Evolutionary conservation across 2,888 invertebrate genomes (phyloP).

Genomic region (Rhimphoctona megacephalus): DNA sequence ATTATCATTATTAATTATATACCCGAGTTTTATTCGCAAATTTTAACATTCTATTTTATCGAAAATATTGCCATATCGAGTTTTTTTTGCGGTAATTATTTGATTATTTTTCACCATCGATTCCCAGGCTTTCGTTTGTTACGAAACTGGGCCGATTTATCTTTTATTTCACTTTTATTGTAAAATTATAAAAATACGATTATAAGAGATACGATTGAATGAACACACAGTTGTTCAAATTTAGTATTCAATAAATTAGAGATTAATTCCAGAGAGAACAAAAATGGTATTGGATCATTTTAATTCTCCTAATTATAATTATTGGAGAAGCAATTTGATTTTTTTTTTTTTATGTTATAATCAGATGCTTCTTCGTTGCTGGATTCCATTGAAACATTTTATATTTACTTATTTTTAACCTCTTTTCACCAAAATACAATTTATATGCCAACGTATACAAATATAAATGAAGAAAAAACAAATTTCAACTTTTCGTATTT

Average conservation of each 20-base stretch:
- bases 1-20: conserved; percentile 24
- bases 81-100: neutral
- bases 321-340: neutral
- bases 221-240: no score
- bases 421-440: neutral
- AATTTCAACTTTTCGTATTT: conserved; percentile 10
- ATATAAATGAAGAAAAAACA: neutral
- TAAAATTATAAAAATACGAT: no score
- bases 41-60: neutral
- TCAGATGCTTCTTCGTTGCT: neutral
- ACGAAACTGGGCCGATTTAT: neutral
- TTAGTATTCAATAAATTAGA: no score
- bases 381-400: neutral
- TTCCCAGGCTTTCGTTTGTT: neutral
- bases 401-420: neutral
- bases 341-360: neutral
- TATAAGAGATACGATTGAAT: no score
- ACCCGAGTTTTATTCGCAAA: neutral
- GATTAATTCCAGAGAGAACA: no score
- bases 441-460: neutral
- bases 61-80: neutral
- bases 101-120: neutral
- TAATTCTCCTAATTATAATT: neutral
- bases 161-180: neutral
- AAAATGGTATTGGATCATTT: no score